Conservation (phyloP, 2,797 vertebrate species). For the Sebastes umbrosus region DNA sequence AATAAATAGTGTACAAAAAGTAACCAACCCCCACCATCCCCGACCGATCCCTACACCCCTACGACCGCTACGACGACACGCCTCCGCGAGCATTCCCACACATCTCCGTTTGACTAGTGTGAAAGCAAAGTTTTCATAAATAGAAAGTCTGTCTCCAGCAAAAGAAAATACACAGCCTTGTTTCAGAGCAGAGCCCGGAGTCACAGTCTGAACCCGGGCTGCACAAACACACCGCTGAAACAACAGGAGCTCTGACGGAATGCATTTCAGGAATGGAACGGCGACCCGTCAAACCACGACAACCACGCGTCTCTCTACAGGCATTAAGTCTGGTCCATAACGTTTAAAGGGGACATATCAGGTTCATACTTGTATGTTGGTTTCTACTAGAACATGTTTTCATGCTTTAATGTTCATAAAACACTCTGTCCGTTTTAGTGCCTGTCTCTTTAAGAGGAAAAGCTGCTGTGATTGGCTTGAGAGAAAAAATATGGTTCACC, state of each 20-base stretch:
- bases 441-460: neutral
- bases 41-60: neutral
- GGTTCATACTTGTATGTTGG: neutral
- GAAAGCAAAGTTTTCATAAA: constrained; percentile 44
- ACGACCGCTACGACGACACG: constrained; percentile 15
- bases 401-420: neutral
- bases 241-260: neutral
- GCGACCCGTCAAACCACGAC: neutral
- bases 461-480: neutral
- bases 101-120: constrained; percentile 6
- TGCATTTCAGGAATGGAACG: constrained; percentile 16
- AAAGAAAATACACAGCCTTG: constrained; percentile 12
- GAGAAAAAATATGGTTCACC: neutral
- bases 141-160: constrained; percentile 31
- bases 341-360: neutral
- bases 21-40: constrained; percentile 33
- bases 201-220: neutral
- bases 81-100: neutral
- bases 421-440: neutral
- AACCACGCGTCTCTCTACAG: neutral
- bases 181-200: neutral
- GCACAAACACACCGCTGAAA: neutral
- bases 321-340: constrained; percentile 2
- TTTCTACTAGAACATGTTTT: neutral
- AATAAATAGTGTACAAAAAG: constrained; percentile 79